Evolutionary conservation across 2,113 vertebrate genomes (phyloP), one percentile per base, ranked within the genome.

Genomic region (Proterorhinus semilunaris): DNA sequence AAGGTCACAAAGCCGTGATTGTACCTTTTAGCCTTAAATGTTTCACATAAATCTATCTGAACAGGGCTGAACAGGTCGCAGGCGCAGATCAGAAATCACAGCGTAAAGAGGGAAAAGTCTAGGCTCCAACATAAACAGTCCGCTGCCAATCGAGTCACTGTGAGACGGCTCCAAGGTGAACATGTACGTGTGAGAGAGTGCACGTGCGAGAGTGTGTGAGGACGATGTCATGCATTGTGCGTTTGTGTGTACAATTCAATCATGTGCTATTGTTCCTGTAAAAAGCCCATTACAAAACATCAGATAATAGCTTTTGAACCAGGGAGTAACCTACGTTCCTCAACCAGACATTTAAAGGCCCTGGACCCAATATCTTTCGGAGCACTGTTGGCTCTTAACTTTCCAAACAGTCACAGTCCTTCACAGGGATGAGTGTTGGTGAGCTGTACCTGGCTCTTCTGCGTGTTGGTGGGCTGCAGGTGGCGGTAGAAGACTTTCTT

Each of bases 401-500:
- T 3, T 36, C 27, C 27, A 4, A 36, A 36, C 27, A 36, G 27
- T 36, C 27, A 36, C 27, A 36, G 27, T 36, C 27, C 27, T 36
- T 36, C 27, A 3, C 27, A 5, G 27, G 3, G 27, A 36, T 21
- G 21, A 36, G 27, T 36, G 27, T 36, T 36, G 8, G 16, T 1
- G 53, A 10, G 63, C 9, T 52, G 91, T 95, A 97, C 98, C 96
- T 99, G 98, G 80, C 94, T 95, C 90, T 95, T 98, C 92, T 99
- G 96, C 58, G 95, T 97, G 91, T 87, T 95, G 71, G 96, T 98
- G 81, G 97, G 98, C 81, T 91, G 84, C 68, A 99, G 86, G 62
- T 98, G 96, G 86, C 96, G 93, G 85, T 94, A 97, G 76, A 97
- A 89, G 21, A 98, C 95, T 90, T 98, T 98, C 94, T 97, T 99